Base-by-base conservation (phyloP, 2,113 vertebrate species). In the Dromas ardeola region DNA sequence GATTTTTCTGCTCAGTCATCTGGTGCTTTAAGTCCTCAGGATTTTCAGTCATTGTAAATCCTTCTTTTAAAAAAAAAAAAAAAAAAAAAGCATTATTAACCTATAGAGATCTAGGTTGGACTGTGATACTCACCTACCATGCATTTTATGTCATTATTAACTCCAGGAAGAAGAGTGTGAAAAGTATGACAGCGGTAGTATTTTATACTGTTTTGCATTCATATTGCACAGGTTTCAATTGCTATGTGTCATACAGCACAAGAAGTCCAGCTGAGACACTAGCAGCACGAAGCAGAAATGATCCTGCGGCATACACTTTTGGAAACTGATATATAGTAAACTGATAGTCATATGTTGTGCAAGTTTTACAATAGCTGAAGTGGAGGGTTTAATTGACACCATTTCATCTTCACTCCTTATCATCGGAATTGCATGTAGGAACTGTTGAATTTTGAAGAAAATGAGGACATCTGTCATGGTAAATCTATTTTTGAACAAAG, bases 401-500 rank as follows among this genome's bases (percentile, higher is more conserved):
- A 6, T 95, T 97, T 95, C 69, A 93, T 81, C 91, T 87, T 97
- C 81, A 43, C 71, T 93, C 72, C 65, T 88, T 66, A 76, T 73
- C 65, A 9, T 45, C 96, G 84, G 86, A 88, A 65, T 55, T 92
- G 81, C 67, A 82, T 66, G 71, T 50, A 90, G 71, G 92, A 91
- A 53, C 80, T 90, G 84, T 86, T 93, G 76, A 61, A 71, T 93
- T 95, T 81, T 67, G 76, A 93, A 85, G 79, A 11, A 34, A 90
- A n/a, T 53, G 94, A 88, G 86, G 96, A 88, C 94, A 97, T 97
- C 96, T 98, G 95, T 86, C 88, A 47, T 1, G 5, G 84, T 80
- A 92, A 83, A 95, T 88, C 90, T 98, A 90, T 96, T 96, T 97
- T 95, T 95, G 91, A 97, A 49, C 72, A 80, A 91, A 84, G 40